Evolutionary conservation across 2,888 invertebrate species (phyloP).

Genomic region (Spatulosminthurus flaviceps): DNA sequence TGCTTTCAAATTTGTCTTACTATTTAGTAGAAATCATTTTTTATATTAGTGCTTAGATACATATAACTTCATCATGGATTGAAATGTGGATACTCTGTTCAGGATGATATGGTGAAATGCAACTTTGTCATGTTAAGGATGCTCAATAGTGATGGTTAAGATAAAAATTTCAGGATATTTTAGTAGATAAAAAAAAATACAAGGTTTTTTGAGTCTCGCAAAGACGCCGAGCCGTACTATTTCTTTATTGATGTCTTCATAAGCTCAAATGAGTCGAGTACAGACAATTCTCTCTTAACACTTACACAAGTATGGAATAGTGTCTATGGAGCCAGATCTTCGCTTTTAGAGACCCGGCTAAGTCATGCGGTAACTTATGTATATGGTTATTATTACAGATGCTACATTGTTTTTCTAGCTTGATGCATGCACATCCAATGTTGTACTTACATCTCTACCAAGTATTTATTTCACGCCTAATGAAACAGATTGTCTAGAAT

Average conservation of each 20-base stretch:
- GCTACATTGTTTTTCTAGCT: background rate
- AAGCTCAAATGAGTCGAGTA: conserved; percentile 26
- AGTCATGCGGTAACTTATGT: background rate
- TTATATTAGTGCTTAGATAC: too few relatives aligned
- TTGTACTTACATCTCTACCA: background rate
- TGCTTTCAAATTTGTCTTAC: too few relatives aligned
- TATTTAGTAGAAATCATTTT: too few relatives aligned
- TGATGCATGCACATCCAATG: background rate
- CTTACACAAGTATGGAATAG: background rate
- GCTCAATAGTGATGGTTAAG: too few relatives aligned
- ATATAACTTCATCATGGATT: too few relatives aligned
- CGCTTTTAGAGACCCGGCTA: background rate
- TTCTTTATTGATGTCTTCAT: conserved; percentile 29
- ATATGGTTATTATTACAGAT: too few relatives aligned
- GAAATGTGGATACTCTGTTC: too few relatives aligned
- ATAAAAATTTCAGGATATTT: background rate
- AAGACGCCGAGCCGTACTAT: conserved; percentile 1
- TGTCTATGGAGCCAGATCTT: background rate
- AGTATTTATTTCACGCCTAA: conserved; percentile 2
- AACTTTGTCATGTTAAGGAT: too few relatives aligned
- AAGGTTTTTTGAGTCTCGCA: conserved; percentile 18
- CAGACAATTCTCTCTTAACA: background rate
- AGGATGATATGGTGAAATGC: background rate
- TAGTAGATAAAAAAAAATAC: background rate
- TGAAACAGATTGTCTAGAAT: conserved; percentile 8